A percentile compares a stretch with the other conserved stretches of the same genome.
Conservation (phyloP, 2,797 vertebrate genomes). For the Poeciliopsis paucimaculata region DNA sequence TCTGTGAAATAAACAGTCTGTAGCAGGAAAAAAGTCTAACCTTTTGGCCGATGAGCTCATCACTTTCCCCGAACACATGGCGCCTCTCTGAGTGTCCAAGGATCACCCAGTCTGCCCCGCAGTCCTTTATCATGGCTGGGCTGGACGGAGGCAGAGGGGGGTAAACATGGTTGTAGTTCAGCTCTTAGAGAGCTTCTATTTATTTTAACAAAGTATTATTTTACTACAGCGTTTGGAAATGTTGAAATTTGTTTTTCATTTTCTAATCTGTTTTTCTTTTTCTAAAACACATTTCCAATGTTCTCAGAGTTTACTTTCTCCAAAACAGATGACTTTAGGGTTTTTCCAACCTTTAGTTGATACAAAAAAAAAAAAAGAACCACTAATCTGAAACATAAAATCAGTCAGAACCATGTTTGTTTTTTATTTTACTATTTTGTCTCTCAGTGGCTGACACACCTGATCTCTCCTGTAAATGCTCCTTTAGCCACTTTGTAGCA, state of each 20-base stretch:
- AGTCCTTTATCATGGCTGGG: slow-evolving; percentile 95
- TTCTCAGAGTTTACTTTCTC: neutral
- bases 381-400: neutral
- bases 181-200: neutral
- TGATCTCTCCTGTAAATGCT: slow-evolving; percentile 96
- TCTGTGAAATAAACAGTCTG: slow-evolving; percentile 40
- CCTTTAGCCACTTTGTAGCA: slow-evolving; percentile 93
- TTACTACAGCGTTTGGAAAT: neutral
- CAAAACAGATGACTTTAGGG: neutral
- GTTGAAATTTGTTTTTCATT: neutral
- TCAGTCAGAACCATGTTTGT: neutral
- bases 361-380: neutral
- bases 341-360: neutral
- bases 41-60: slow-evolving; percentile 92
- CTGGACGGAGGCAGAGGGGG: slow-evolving; percentile 61
- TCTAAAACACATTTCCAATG: neutral
- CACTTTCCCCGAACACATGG: slow-evolving; percentile 92
- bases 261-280: neutral
- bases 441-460: slow-evolving; percentile 68
- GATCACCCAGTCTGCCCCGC: slow-evolving; percentile 90
- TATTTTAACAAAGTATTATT: neutral
- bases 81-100: slow-evolving; percentile 94
- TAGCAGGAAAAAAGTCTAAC: slow-evolving; percentile 63
- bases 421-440: neutral
- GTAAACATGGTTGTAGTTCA: neutral